Conservation (phyloP, 2,113 vertebrate genomes). For the Myiozetetes cayanensis region DNA sequence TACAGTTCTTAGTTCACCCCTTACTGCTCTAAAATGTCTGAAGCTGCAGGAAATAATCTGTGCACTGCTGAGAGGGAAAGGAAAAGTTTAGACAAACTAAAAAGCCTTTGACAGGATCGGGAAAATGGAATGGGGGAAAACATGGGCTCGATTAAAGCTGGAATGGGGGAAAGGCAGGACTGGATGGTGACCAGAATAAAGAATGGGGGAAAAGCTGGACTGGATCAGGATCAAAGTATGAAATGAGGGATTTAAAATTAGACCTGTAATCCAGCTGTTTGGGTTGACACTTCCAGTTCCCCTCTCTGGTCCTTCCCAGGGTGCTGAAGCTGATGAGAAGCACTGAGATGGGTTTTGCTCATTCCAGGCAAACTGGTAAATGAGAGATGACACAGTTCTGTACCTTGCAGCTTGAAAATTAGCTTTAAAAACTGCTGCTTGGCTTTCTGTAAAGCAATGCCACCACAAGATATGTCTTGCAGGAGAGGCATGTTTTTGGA, state of each 20-base stretch:
- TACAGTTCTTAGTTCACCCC: not conserved
- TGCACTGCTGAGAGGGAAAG: not conserved
- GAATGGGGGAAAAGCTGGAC: accelerated
- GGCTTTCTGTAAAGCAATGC: not conserved
- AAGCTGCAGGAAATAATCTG: not conserved
- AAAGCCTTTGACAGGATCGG: not conserved
- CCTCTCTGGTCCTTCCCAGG: not conserved
- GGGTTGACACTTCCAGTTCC: not conserved
- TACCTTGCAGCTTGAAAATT: not conserved
- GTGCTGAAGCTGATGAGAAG: not conserved
- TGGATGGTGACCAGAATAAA: accelerated
- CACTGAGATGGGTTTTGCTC: not conserved
- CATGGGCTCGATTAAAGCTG: not conserved
- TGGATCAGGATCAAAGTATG: too few relatives aligned
- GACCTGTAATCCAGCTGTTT: not conserved
- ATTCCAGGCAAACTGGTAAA: not conserved
- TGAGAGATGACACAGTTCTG: accelerated
- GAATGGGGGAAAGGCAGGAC: not conserved
- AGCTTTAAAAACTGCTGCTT: not conserved
- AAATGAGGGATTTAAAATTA: not conserved
- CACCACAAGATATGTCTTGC: not conserved
- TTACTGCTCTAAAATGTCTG: not conserved
- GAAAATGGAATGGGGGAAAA: not conserved
- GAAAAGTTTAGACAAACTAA: not conserved
- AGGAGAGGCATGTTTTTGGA: not conserved